Evolutionary conservation across 1,140 invertebrate genomes (phyloP).

Genomic region (Trypoxylus dichotomus): DNA sequence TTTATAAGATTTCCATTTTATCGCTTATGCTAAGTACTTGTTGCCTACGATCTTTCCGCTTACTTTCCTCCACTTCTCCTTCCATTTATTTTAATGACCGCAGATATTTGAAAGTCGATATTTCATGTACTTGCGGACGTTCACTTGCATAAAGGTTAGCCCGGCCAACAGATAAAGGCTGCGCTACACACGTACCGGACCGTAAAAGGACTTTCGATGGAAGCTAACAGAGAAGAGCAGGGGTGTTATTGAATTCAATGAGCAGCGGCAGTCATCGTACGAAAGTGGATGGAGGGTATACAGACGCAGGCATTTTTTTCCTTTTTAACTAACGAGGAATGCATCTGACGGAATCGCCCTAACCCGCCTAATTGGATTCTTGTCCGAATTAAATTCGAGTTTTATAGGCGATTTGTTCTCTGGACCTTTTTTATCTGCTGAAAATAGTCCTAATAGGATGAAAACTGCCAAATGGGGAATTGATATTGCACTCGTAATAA

Average conservation of each 20-base stretch:
- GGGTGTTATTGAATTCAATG: constrained; percentile 28
- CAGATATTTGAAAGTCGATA: neutral
- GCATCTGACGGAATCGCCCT: constrained; percentile 37
- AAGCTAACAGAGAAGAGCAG: neutral
- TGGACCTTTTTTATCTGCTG: constrained; percentile 14
- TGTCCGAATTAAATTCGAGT: constrained; percentile 43
- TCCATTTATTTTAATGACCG: constrained; percentile 9
- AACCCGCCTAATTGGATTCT: constrained; percentile 41
- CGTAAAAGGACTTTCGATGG: neutral
- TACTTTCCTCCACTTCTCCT: neutral
- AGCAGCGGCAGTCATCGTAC: constrained; percentile 30
- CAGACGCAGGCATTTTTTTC: neutral
- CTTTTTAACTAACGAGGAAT: constrained; percentile 44
- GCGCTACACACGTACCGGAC: neutral
- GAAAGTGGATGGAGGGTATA: neutral
- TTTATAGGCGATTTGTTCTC: constrained; percentile 44
- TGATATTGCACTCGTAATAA: neutral
- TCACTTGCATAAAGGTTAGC: neutral
- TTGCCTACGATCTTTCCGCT: neutral
- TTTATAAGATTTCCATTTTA: too few relatives aligned
- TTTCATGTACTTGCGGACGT: neutral
- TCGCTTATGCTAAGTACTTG: neutral
- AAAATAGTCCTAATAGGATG: neutral
- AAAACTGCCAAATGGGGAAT: neutral
- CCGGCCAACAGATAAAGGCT: neutral